Percentiles rank a stretch among this genome's conserved stretches.
Evolutionary conservation across 2,888 invertebrate genomes (phyloP).

Genomic region (Acanthosoma haemorrhoidale): DNA sequence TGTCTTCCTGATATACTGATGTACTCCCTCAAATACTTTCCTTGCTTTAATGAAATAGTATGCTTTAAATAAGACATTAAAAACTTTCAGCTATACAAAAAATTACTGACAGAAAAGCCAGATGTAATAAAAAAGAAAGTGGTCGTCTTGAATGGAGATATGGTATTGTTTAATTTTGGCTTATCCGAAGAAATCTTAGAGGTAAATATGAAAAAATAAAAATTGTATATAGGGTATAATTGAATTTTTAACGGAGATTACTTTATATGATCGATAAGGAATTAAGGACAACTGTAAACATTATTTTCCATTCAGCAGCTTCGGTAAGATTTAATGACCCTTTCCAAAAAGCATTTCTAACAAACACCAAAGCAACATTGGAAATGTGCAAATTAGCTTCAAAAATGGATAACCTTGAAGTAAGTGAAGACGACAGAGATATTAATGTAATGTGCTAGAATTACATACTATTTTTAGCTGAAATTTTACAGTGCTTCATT

Average conservation of each 20-base stretch:
- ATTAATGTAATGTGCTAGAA: background rate
- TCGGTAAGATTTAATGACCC: no score
- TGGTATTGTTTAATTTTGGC: constrained; percentile 35
- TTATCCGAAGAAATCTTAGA: constrained; percentile 35
- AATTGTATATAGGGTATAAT: no score
- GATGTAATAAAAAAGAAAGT: constrained; percentile 38
- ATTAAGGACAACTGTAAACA: constrained; percentile 36
- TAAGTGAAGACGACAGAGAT: constrained; percentile 20
- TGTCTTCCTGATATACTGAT: no score
- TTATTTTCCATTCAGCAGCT: constrained; percentile 40
- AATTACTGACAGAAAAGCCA: constrained; percentile 31
- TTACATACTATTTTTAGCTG: background rate
- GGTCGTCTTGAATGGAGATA: constrained; percentile 37
- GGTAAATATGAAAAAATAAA: constrained; percentile 21
- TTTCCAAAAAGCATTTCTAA: constrained; percentile 35
- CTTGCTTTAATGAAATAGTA: no score
- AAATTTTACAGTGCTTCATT: constrained; percentile 23
- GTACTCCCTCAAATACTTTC: no score
- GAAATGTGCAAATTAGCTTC: constrained; percentile 37
- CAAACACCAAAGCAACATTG: constrained; percentile 39
- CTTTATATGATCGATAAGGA: no score
- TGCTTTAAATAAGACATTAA: background rate
- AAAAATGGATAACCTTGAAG: constrained; percentile 40
- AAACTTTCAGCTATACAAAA: constrained; percentile 38
- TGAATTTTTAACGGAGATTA: no score